phyloP scores from a whole-genome alignment of 1,140 invertebrate genomes.

The Lasioglossum baleicum region DNA sequence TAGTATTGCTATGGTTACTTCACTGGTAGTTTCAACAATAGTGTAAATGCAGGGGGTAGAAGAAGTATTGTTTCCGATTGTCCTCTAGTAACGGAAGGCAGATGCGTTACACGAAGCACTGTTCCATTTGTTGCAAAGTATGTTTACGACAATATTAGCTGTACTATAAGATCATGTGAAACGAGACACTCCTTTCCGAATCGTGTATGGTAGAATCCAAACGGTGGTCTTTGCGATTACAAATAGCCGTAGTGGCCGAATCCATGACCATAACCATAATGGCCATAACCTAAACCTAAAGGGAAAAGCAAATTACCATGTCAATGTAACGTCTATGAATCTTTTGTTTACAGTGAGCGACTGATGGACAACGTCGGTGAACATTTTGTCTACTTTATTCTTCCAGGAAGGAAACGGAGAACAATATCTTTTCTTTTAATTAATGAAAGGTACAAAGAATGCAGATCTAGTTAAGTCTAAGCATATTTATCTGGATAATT shows the following conservation, averaged over 20 bases:
- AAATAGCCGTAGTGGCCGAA: constrained; percentile 57
- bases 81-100: neutral
- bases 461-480: no score
- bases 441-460: no score
- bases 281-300: constrained; percentile 69
- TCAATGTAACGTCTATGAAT: constrained; percentile 36
- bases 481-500: neutral
- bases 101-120: neutral
- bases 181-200: neutral
- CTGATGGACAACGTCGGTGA: constrained; percentile 23
- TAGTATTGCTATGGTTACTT: neutral
- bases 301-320: constrained; percentile 29
- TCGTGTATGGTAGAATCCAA: constrained; percentile 13
- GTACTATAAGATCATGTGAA: neutral
- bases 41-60: neutral
- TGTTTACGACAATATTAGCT: constrained; percentile 11
- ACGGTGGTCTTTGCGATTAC: constrained; percentile 24
- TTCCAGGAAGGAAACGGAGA: neutral
- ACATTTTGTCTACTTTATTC: constrained; percentile 3
- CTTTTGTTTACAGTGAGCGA: neutral
- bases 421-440: no score
- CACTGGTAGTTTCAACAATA: neutral
- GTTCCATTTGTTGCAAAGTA: neutral
- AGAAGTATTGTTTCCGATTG: neutral
- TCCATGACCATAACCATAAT: constrained; percentile 63